Conservation (phyloP, 2,113 vertebrate species). For the Monarcha castaneiventris region DNA sequence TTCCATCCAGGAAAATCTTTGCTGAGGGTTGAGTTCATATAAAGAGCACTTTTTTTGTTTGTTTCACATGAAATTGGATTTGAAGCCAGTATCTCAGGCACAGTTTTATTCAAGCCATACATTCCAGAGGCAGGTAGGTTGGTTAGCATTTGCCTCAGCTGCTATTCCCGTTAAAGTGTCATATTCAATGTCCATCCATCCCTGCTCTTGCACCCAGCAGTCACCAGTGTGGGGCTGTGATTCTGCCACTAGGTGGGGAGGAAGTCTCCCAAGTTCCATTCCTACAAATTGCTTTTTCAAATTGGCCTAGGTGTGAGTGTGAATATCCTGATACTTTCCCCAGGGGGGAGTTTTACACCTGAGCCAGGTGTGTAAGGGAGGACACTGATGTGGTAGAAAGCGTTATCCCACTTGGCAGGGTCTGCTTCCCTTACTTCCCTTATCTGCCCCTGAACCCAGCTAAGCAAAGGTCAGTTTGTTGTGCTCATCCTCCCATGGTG, state of each 20-base stretch:
- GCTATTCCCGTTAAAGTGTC: background rate
- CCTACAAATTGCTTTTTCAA: background rate
- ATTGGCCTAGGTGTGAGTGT: background rate
- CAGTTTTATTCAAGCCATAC: background rate
- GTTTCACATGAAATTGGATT: background rate
- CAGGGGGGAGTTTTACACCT: background rate
- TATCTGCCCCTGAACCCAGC: background rate
- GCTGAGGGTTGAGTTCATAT: background rate
- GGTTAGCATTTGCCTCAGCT: background rate
- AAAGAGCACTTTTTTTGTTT: background rate
- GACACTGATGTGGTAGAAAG: background rate
- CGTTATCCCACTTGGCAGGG: background rate
- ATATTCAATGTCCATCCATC: background rate
- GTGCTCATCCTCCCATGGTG: background rate
- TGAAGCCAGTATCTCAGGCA: background rate
- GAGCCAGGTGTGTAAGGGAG: background rate
- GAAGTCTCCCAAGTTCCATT: rapidly evolving
- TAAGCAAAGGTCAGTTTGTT: background rate
- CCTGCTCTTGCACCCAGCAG: background rate
- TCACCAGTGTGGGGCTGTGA: background rate
- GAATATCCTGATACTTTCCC: background rate
- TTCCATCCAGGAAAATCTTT: background rate
- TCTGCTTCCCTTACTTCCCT: background rate
- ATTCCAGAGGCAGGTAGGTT: background rate
- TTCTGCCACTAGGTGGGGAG: background rate